Evolutionary conservation across 2,797 vertebrate species (phyloP).

Genomic region (Pangasius sanitwongsei): DNA sequence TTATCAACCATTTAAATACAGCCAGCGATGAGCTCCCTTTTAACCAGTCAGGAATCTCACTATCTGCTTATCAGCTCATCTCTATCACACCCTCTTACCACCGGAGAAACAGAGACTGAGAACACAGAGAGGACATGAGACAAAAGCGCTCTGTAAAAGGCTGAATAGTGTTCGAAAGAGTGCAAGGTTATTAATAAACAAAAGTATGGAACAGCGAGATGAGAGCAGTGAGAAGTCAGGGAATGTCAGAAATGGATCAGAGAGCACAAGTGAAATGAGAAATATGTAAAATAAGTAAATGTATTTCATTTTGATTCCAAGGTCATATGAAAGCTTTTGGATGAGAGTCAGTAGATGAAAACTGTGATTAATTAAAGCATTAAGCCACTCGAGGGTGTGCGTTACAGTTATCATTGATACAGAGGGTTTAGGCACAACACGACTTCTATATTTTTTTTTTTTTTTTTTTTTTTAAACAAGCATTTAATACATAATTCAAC

Average conservation of each 20-base stretch:
- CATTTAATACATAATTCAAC: not conserved
- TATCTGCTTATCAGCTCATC: constrained; percentile 39
- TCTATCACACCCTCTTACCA: constrained; percentile 3
- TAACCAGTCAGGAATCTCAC: constrained; percentile 15
- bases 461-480: not conserved
- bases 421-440: not conserved
- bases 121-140: not conserved
- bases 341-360: not conserved
- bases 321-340: no score
- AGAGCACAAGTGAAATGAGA: not conserved
- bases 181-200: not conserved
- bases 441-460: not conserved
- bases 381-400: not conserved
- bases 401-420: not conserved
- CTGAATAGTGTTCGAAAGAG: not conserved
- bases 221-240: not conserved
- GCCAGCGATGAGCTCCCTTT: constrained; percentile 16
- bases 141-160: not conserved
- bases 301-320: not conserved
- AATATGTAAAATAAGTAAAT: not conserved
- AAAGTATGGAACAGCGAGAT: not conserved
- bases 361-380: not conserved
- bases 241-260: not conserved
- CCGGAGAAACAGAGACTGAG: not conserved
- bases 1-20: constrained; percentile 42